Conservation (phyloP, 2,113 vertebrate genomes). For the Pampusana beccarii region DNA sequence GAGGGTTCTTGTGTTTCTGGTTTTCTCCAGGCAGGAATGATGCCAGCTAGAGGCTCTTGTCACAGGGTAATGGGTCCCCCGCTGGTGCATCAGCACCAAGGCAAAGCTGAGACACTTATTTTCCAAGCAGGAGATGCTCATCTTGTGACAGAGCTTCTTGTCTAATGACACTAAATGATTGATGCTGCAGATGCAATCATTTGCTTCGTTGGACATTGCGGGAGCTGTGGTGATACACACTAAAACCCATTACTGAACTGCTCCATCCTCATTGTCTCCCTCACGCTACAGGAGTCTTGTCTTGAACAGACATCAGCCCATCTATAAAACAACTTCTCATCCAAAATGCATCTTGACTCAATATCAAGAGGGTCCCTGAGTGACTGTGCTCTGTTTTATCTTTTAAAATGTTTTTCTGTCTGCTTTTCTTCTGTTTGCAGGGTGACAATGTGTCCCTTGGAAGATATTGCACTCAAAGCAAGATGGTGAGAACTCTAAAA, state of each 20-base stretch:
- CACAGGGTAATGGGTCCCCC: background rate
- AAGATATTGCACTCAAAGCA: background rate
- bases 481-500: background rate
- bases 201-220: background rate
- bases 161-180: conserved; percentile 4
- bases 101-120: background rate
- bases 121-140: background rate
- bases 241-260: background rate
- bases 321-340: background rate
- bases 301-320: background rate
- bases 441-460: background rate
- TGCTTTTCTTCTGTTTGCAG: background rate
- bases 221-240: background rate
- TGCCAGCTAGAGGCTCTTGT: background rate
- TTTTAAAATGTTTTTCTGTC: background rate
- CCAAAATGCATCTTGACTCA: background rate
- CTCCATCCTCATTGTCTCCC: background rate
- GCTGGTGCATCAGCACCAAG: background rate
- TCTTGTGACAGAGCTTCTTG: background rate
- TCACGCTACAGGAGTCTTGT: background rate
- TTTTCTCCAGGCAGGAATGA: background rate
- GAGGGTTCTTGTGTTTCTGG: background rate
- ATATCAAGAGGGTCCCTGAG: background rate
- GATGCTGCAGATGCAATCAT: background rate
- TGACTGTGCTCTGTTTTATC: background rate